phyloP scores from a whole-genome alignment of 2,113 vertebrate species.

The Maccullochella peelii region DNA sequence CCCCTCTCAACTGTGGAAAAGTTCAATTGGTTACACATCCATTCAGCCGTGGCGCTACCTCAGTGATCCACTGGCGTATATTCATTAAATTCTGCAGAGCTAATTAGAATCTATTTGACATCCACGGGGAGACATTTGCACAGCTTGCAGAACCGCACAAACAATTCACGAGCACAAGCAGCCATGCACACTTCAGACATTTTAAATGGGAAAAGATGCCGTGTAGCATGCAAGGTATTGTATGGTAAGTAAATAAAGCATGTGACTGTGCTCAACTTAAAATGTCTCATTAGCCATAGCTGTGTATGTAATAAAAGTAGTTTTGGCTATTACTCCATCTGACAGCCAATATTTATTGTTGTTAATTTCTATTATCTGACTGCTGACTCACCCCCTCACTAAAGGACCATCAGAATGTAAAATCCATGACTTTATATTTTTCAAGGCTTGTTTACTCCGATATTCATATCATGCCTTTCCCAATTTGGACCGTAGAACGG shows the following conservation, averaged over 20 bases:
- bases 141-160: slow-evolving; percentile 68
- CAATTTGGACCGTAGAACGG: neutral
- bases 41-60: slow-evolving; percentile 60
- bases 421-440: neutral
- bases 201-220: slow-evolving; percentile 7
- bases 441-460: neutral
- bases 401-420: neutral
- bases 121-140: slow-evolving; percentile 69
- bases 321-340: neutral
- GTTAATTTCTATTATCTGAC: neutral
- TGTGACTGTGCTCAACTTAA: slow-evolving; percentile 18
- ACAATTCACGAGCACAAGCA: slow-evolving; percentile 65
- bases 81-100: slow-evolving; percentile 78
- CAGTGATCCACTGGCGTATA: slow-evolving; percentile 68
- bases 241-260: slow-evolving; percentile 44
- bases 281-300: slow-evolving; percentile 46
- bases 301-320: slow-evolving; percentile 4
- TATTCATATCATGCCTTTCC: neutral
- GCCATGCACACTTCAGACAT: slow-evolving; percentile 34
- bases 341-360: slow-evolving; percentile 5
- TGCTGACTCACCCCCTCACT: slow-evolving; percentile 5
- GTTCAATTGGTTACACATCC: slow-evolving; percentile 70
- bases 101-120: slow-evolving; percentile 80
- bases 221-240: slow-evolving; percentile 18
- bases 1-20: slow-evolving; percentile 64